Percentiles rank a stretch among this genome's conserved stretches.
Conservation (phyloP, 2,888 invertebrate species). For the Napeogenes inachia region DNA sequence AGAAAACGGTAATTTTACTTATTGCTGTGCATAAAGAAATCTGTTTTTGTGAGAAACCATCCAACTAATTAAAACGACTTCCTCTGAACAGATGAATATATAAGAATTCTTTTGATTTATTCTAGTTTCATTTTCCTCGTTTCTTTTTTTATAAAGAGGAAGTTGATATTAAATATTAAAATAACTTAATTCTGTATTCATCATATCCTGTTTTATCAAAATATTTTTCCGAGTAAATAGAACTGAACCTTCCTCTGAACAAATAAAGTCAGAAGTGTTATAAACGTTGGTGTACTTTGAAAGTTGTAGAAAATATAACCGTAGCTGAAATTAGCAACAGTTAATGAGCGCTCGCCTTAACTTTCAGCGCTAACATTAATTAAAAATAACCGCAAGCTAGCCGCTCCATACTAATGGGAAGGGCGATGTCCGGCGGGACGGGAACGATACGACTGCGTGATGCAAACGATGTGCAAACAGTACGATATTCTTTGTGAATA, state of each 20-base stretch:
- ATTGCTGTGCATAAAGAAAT: constrained; percentile 27
- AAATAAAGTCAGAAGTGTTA: background rate
- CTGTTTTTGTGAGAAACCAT: constrained; percentile 25
- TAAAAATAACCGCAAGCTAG: constrained; percentile 46
- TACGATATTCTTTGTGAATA: too few species aligned
- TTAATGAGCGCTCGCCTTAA: constrained; percentile 28
- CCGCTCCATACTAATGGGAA: constrained; percentile 35
- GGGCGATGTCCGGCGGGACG: constrained; percentile 20
- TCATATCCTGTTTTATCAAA: too few species aligned
- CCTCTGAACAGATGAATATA: constrained; percentile 20
- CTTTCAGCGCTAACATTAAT: constrained; percentile 38
- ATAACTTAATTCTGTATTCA: background rate
- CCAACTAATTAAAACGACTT: constrained; percentile 25
- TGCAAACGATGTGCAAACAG: background rate
- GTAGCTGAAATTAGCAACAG: constrained; percentile 21
- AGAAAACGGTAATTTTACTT: constrained; percentile 25
- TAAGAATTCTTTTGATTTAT: constrained; percentile 20
- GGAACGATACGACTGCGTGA: background rate
- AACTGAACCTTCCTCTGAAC: background rate
- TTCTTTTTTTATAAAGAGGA: background rate
- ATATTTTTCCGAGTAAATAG: too few species aligned
- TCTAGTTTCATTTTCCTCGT: constrained; percentile 2
- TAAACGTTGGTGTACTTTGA: background rate
- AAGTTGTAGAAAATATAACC: constrained; percentile 9
- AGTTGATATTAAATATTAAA: background rate